phyloP scores from a whole-genome alignment of 2,888 invertebrate genomes.

The Trissoscelio sp. region DNA sequence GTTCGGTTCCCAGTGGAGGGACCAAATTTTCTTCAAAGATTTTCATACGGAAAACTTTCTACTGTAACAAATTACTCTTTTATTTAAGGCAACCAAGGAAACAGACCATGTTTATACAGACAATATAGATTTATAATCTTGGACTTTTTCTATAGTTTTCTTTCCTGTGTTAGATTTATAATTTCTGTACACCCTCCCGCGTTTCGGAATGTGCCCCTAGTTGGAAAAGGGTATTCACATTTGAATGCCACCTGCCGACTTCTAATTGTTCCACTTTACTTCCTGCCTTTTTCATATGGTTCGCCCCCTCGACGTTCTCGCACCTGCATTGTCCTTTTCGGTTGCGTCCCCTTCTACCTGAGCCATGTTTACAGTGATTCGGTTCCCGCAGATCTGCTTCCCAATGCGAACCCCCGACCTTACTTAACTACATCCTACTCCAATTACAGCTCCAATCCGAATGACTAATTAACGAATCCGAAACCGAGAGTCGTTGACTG shows the following conservation, averaged over 20 bases:
- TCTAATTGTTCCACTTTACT: conserved; percentile 24
- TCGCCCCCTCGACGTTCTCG: not conserved
- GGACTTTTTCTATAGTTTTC: too few relatives aligned
- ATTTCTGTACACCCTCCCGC: too few relatives aligned
- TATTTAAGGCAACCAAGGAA: too few relatives aligned
- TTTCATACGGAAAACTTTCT: too few relatives aligned
- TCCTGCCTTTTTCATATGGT: conserved; percentile 17
- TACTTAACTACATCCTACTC: conserved; percentile 41
- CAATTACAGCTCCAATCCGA: conserved; percentile 19
- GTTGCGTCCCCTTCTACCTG: conserved; percentile 13
- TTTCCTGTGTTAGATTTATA: too few relatives aligned
- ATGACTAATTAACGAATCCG: conserved; percentile 27
- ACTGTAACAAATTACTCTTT: too few relatives aligned
- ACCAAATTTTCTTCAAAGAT: too few relatives aligned
- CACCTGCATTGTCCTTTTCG: conserved; percentile 32
- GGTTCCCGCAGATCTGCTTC: not conserved
- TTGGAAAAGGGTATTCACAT: not conserved
- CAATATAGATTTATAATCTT: too few relatives aligned
- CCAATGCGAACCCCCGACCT: conserved; percentile 39
- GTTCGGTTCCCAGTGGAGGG: too few relatives aligned
- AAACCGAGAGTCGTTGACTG: not conserved
- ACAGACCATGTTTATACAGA: too few relatives aligned
- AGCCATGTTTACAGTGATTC: conserved; percentile 17
- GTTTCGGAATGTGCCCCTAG: not conserved
- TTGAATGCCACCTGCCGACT: conserved; percentile 21